A percentile compares a stretch with the other conserved stretches of the same genome.
Conservation (phyloP, 2,113 vertebrate species). For the human region GRCh38 chr17:61452001-61452500, state of each 20-base stretch:
- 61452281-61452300: constrained; percentile 67
- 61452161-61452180: not conserved
- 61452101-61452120: not conserved
- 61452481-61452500: not conserved
- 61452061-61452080: not conserved
- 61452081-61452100: not conserved
- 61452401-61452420: constrained; percentile 84
- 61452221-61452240: not conserved
- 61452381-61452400: constrained; percentile 84
- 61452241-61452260: not conserved
- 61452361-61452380: constrained; percentile 78
- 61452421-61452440: constrained; percentile 71
- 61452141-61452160: constrained; percentile 56
- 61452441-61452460: constrained; percentile 70
- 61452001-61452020: not conserved
- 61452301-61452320: constrained; percentile 75
- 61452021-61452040: not conserved
- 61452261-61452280: constrained; percentile 17
- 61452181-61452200: constrained; percentile 19
- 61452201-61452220: not conserved
- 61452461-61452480: constrained; percentile 54
- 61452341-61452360: constrained; percentile 71
- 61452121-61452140: constrained; percentile 68
- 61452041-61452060: not conserved
- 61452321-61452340: constrained; percentile 71